A percentile compares a stretch with the other conserved stretches of the same genome.
phyloP scores from a whole-genome alignment of 1,140 invertebrate species.

The Microvelia longipes region DNA sequence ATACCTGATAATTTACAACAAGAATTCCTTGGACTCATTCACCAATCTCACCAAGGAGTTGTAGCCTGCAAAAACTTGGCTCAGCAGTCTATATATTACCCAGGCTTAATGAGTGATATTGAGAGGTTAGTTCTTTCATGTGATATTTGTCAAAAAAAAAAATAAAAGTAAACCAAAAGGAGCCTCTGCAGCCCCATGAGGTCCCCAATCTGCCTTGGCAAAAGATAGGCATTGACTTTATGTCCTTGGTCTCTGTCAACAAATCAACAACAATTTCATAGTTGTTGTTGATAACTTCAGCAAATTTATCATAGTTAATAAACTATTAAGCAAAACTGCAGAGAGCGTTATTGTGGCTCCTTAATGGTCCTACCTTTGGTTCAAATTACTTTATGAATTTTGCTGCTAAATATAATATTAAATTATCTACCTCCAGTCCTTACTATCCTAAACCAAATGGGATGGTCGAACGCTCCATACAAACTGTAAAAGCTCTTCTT shows the following conservation, averaged over 20 bases:
- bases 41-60: conserved; percentile 32
- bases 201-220: conserved; percentile 9
- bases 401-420: conserved; percentile 6
- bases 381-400: conserved; percentile 11
- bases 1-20: conserved; percentile 27
- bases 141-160: conserved; percentile 25
- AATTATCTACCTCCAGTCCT: conserved; percentile 10
- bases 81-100: conserved; percentile 31
- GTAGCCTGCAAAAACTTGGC: conserved; percentile 28
- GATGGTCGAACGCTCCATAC: conserved; percentile 5
- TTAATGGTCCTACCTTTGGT: conserved; percentile 10
- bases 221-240: conserved; percentile 12
- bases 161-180: conserved; percentile 24
- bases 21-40: conserved; percentile 28
- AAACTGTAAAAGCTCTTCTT: conserved; percentile 3
- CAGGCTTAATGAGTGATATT: conserved; percentile 31
- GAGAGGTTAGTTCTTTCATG: conserved; percentile 29
- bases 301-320: conserved; percentile 12
- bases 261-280: conserved; percentile 11
- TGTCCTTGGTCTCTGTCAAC: conserved; percentile 1
- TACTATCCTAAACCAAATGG: conserved; percentile 13
- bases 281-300: conserved; percentile 18
- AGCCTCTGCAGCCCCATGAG: conserved; percentile 23
- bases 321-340: background rate
- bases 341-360: background rate